A percentile compares a stretch with the other conserved stretches of the same genome.
Conservation (phyloP, 2,113 vertebrate species). For the Monopterus albus region DNA sequence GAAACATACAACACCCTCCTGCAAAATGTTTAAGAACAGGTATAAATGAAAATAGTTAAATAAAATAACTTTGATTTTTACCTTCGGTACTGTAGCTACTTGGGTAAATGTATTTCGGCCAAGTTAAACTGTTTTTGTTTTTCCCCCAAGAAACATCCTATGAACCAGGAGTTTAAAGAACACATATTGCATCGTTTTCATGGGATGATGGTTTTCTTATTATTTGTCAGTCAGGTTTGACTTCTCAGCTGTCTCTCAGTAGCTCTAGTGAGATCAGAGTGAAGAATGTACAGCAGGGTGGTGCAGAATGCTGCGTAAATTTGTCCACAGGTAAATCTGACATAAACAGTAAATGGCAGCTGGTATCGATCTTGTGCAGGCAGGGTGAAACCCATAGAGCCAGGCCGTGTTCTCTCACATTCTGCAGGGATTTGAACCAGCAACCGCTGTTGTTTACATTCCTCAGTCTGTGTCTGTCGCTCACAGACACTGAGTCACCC, state of each 20-base stretch:
- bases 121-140: no score
- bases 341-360: slow-evolving; percentile 32
- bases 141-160: no score
- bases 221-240: slow-evolving; percentile 9
- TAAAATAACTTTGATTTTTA: no score
- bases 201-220: not conserved
- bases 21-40: no score
- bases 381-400: slow-evolving; percentile 4
- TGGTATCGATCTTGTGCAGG: slow-evolving; percentile 8
- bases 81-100: no score
- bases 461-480: slow-evolving; percentile 49
- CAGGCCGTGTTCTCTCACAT: not conserved
- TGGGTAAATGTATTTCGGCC: no score
- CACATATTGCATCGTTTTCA: not conserved
- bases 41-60: no score
- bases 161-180: not conserved
- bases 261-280: not conserved
- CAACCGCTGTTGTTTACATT: slow-evolving; percentile 69
- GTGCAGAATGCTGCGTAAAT: not conserved
- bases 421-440: slow-evolving; percentile 57
- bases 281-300: slow-evolving; percentile 21
- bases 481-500: slow-evolving; percentile 62
- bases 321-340: not conserved
- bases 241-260: not conserved
- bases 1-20: no score